Percentiles rank a stretch among this genome's conserved stretches.
Evolutionary conservation across 2,888 invertebrate genomes (phyloP).

Genomic region (Cataglyphis altisquamis): DNA sequence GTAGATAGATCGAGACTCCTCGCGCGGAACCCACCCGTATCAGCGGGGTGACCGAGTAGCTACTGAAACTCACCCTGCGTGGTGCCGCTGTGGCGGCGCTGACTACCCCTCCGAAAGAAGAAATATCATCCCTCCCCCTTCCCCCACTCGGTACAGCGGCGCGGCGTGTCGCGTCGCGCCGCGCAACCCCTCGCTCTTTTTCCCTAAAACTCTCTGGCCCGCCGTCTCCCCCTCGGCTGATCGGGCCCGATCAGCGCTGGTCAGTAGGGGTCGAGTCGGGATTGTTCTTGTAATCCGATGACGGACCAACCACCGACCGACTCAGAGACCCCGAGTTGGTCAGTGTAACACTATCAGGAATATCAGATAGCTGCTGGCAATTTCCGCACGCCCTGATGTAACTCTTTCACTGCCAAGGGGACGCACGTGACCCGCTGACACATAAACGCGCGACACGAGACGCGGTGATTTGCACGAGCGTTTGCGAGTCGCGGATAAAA

Average conservation of each 20-base stretch:
- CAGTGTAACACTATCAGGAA: slow-evolving; percentile 8
- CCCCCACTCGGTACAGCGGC: slow-evolving; percentile 9
- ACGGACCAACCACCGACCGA: slow-evolving; percentile 8
- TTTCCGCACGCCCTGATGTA: slow-evolving; percentile 11
- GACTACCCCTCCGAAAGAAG: slow-evolving; percentile 71
- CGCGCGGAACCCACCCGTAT: slow-evolving; percentile 73
- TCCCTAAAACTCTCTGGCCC: background rate
- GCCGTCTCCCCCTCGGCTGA: slow-evolving; percentile 11
- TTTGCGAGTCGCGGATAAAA: background rate
- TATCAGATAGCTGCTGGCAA: slow-evolving; percentile 3
- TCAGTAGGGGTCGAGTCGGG: background rate
- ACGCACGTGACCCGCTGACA: slow-evolving; percentile 48
- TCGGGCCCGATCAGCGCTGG: slow-evolving; percentile 3
- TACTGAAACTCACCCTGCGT: slow-evolving; percentile 79
- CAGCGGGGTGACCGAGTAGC: slow-evolving; percentile 79
- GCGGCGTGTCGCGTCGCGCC: slow-evolving; percentile 13
- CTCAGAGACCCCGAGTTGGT: background rate
- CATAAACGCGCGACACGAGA: slow-evolving; percentile 33
- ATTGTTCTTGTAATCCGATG: background rate
- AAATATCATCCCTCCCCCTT: slow-evolving; percentile 21
- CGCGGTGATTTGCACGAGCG: background rate
- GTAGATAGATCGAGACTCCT: slow-evolving; percentile 45
- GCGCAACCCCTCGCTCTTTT: slow-evolving; percentile 26
- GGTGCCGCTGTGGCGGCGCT: slow-evolving; percentile 77
- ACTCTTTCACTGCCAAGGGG: slow-evolving; percentile 50